Evolutionary conservation across 2,888 invertebrate species (phyloP).

Genomic region (Epirrita christyi): DNA sequence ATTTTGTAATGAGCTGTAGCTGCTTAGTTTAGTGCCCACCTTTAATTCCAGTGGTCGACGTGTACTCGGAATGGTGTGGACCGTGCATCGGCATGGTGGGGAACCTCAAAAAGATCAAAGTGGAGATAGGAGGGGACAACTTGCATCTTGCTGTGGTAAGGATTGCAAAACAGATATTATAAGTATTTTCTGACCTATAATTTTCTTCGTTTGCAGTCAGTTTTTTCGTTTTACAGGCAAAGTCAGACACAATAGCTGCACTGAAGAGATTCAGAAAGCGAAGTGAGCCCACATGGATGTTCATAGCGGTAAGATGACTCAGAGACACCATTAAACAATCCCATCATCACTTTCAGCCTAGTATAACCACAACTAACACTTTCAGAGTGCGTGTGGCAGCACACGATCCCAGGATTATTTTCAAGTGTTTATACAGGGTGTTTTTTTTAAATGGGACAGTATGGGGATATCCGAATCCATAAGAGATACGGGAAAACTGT

Average conservation of each 20-base stretch:
- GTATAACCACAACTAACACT: no score
- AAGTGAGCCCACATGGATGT: slow-evolving; percentile 96
- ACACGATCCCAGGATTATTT: no score
- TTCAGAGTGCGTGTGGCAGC: no score
- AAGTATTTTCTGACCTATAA: not conserved
- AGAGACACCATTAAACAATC: no score
- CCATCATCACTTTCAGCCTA: no score
- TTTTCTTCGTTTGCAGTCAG: not conserved
- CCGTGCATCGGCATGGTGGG: slow-evolving; percentile 94
- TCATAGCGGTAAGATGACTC: slow-evolving; percentile 87
- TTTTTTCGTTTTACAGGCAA: slow-evolving; percentile 82
- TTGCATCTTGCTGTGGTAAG: slow-evolving; percentile 91
- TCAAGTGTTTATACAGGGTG: no score
- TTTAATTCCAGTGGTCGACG: slow-evolving; percentile 88
- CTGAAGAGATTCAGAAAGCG: slow-evolving; percentile 91
- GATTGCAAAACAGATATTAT: no score
- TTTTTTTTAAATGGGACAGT: no score
- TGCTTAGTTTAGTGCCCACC: no score
- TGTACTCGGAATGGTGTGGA: slow-evolving; percentile 96
- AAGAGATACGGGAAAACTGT: no score
- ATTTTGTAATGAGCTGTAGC: no score
- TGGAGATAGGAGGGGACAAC: slow-evolving; percentile 94
- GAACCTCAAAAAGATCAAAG: slow-evolving; percentile 92
- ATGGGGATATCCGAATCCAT: no score
- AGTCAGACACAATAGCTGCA: slow-evolving; percentile 90